A percentile compares a stretch with the other conserved stretches of the same genome.
These are phyloP conservation scores for Xenops minutus DNA, from an alignment of 2,797 vertebrate genomes.

Conservation along the genomic window DNA sequence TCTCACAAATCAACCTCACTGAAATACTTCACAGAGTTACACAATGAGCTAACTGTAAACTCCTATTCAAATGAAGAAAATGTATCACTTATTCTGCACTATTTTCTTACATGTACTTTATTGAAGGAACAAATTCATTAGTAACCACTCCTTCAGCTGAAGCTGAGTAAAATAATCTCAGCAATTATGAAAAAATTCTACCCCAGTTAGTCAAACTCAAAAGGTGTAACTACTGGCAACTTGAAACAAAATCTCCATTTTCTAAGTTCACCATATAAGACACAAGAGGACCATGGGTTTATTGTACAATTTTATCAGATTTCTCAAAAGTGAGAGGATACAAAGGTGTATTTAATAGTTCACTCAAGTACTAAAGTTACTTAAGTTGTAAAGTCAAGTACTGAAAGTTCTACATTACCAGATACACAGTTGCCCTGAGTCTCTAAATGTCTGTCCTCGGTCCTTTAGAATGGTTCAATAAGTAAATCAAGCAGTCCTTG, in stretches of 20 bases:
- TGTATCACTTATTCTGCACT: not conserved
- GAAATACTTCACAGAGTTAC: not conserved
- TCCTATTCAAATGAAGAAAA: not conserved
- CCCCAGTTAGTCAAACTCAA: not conserved
- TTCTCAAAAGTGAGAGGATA: not conserved
- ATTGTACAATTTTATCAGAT: not conserved
- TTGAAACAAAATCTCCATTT: not conserved
- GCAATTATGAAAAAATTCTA: not conserved
- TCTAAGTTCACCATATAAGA: not conserved
- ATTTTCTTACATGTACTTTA: not conserved
- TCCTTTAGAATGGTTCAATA: not conserved
- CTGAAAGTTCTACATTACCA: not conserved
- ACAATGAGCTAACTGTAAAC: not conserved
- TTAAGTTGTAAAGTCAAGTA: not conserved
- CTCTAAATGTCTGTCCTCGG: not conserved
- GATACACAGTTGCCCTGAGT: rapidly evolving
- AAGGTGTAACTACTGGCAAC: not conserved
- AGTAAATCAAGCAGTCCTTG: not conserved
- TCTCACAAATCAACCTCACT: not conserved
- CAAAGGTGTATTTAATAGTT: not conserved
- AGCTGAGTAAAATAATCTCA: not conserved
- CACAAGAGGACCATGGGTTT: not conserved
- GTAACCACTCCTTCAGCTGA: not conserved
- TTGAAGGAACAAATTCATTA: not conserved
- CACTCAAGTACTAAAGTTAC: not conserved